phyloP scores from a whole-genome alignment of 1,140 invertebrate species.

The Copidosoma floridanum region DNA sequence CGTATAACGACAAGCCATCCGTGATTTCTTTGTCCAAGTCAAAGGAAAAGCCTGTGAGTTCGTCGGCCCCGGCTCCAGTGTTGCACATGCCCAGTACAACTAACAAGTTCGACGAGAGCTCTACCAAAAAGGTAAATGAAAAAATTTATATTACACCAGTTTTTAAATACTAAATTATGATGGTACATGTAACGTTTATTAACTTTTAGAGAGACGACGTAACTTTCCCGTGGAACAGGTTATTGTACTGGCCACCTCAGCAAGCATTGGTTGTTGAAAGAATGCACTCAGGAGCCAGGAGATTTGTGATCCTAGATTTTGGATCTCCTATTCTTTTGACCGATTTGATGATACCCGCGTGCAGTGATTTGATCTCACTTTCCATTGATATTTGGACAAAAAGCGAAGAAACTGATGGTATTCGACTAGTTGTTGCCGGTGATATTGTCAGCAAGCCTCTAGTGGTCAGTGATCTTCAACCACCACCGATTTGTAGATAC shows the following conservation, averaged over 20 bases:
- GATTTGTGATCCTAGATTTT: constrained; percentile 90
- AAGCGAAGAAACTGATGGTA: constrained; percentile 79
- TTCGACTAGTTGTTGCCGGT: constrained; percentile 78
- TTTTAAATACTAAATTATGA: constrained; percentile 27
- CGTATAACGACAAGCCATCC: constrained; percentile 43
- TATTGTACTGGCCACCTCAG: constrained; percentile 73
- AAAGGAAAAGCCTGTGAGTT: constrained; percentile 47
- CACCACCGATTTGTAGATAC: constrained; percentile 82
- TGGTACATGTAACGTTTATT: no score
- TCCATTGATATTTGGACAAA: constrained; percentile 87
- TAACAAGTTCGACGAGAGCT: constrained; percentile 45
- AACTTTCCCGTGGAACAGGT: constrained; percentile 69
- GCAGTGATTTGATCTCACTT: constrained; percentile 80
- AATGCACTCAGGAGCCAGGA: constrained; percentile 84
- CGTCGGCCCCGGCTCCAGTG: no score
- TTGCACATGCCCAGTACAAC: no score
- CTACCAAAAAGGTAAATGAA: constrained; percentile 51
- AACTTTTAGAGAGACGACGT: constrained; percentile 46
- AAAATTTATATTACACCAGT: no score
- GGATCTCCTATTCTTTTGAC: constrained; percentile 81
- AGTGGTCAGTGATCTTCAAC: constrained; percentile 84
- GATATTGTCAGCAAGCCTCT: constrained; percentile 83
- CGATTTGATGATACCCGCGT: constrained; percentile 84
- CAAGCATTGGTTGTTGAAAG: constrained; percentile 88
- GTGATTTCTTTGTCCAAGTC: constrained; percentile 41